A percentile compares a stretch with the other conserved stretches of the same genome.
Conservation (phyloP, 2,888 invertebrate genomes). For the Pilophorus perplexus region DNA sequence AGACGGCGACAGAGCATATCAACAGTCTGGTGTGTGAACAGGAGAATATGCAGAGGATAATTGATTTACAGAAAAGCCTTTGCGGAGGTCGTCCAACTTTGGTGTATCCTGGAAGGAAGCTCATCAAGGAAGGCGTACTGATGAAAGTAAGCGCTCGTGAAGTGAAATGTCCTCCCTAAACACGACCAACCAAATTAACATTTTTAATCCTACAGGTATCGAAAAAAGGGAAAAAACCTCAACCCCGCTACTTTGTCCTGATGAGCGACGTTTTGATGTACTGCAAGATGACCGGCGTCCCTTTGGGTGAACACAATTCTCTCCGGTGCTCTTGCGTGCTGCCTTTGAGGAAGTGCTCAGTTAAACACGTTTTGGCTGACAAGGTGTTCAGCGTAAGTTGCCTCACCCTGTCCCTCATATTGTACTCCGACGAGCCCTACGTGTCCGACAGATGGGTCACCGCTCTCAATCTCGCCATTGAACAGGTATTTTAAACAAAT, state of each 20-base stretch:
- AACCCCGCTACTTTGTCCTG: constrained; percentile 65
- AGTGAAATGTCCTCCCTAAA: background rate
- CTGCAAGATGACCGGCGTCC: constrained; percentile 62
- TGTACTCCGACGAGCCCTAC: constrained; percentile 58
- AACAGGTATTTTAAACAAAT: constrained; percentile 54
- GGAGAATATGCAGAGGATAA: constrained; percentile 66
- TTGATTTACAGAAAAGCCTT: constrained; percentile 66
- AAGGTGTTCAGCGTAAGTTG: constrained; percentile 63
- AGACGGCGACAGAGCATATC: constrained; percentile 67
- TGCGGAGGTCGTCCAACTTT: constrained; percentile 62
- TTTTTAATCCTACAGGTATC: constrained; percentile 37
- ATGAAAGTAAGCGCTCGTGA: constrained; percentile 54
- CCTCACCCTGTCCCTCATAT: constrained; percentile 58
- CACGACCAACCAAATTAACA: background rate
- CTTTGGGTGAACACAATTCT: constrained; percentile 59
- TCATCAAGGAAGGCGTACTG: constrained; percentile 66
- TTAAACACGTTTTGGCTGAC: constrained; percentile 59
- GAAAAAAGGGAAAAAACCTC: constrained; percentile 49
- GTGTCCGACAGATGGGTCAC: constrained; percentile 61
- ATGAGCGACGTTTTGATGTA: constrained; percentile 72
- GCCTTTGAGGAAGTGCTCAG: constrained; percentile 67
- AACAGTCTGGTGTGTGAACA: constrained; percentile 71
- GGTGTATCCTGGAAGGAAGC: constrained; percentile 65
- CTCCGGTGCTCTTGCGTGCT: constrained; percentile 65
- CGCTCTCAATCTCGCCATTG: constrained; percentile 58